A percentile compares a stretch with the other conserved stretches of the same genome.
Evolutionary conservation across 2,797 vertebrate genomes (phyloP).

Genomic region (Vultur gryphus): DNA sequence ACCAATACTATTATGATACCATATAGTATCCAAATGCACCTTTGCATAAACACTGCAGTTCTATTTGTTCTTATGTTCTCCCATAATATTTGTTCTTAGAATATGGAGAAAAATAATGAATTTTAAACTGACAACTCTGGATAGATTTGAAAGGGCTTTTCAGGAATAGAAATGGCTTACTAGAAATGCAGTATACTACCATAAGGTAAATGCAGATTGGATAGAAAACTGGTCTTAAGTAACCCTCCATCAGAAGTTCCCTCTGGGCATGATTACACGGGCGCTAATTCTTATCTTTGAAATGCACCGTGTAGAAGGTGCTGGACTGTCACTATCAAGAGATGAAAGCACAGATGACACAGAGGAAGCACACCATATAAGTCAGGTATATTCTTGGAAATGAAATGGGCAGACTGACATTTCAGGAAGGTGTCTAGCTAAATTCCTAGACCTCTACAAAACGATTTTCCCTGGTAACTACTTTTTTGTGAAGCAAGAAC

Average conservation of each 20-base stretch:
- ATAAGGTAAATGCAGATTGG: background rate
- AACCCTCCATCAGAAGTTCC: background rate
- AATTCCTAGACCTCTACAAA: background rate
- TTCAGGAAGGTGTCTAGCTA: background rate
- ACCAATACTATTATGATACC: background rate
- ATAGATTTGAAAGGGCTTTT: background rate
- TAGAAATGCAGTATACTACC: background rate
- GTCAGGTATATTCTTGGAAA: background rate
- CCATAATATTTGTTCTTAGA: background rate
- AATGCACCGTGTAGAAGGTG: accelerated
- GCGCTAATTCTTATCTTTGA: background rate
- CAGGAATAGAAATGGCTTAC: background rate
- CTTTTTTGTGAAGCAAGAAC: background rate
- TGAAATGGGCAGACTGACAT: background rate
- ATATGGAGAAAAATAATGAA: background rate
- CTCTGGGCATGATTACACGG: background rate
- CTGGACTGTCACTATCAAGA: background rate
- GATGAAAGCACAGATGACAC: background rate
- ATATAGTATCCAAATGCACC: background rate
- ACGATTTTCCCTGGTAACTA: background rate
- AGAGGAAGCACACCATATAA: background rate
- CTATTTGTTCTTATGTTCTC: background rate
- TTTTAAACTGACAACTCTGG: background rate
- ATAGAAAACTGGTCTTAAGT: background rate
- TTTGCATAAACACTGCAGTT: background rate